These are phyloP conservation scores for Dasyornis broadbenti DNA, from an alignment of 2,113 vertebrate genomes.

Conservation along the genomic window DNA sequence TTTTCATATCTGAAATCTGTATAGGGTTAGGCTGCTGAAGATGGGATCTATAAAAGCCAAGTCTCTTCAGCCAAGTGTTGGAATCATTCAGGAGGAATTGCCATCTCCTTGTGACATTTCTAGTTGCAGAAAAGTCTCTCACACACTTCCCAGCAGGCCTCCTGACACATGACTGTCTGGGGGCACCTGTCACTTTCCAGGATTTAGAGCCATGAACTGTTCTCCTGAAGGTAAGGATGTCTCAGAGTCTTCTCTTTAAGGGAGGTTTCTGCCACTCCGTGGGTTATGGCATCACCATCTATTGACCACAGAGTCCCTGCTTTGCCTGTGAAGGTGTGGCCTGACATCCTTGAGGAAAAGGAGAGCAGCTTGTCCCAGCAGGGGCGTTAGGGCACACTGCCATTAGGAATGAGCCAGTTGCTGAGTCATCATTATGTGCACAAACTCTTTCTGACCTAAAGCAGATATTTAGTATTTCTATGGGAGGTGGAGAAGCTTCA, in stretches of 20 bases:
- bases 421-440: fast-evolving
- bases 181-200: neutral
- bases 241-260: neutral
- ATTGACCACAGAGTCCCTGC: neutral
- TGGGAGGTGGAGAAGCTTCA: neutral
- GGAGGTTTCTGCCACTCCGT: neutral
- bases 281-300: neutral
- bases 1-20: neutral
- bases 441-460: neutral
- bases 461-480: neutral
- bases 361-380: neutral
- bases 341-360: neutral
- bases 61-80: neutral
- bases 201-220: neutral
- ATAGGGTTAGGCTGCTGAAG: neutral
- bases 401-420: neutral
- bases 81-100: neutral
- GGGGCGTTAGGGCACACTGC: too few relatives aligned
- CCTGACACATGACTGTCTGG: neutral
- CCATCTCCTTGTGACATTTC: neutral
- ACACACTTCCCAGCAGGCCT: neutral
- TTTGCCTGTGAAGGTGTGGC: neutral
- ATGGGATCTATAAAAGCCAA: neutral
- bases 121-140: neutral
- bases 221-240: neutral